These are phyloP conservation scores for Zaprionus ghesquierei DNA, from an alignment of 1,140 invertebrate genomes.

Conservation along the genomic window DNA sequence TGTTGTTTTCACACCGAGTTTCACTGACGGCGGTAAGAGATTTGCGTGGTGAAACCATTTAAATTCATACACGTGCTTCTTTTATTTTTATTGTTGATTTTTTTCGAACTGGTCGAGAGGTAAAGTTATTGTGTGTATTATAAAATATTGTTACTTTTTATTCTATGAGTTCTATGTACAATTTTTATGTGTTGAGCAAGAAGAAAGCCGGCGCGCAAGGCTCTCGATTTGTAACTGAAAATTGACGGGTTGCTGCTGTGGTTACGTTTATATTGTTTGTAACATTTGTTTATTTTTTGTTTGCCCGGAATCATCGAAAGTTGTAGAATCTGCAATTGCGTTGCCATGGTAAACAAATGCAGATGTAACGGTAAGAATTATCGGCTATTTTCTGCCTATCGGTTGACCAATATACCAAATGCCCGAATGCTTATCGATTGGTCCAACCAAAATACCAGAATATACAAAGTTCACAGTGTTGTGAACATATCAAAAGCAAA, in stretches of 20 bases:
- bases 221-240: conserved; percentile 62
- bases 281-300: conserved; percentile 56
- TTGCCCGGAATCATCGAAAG: conserved; percentile 15
- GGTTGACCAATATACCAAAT: neutral
- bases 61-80: conserved; percentile 20
- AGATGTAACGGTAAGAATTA: conserved; percentile 5
- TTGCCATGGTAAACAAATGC: conserved; percentile 18
- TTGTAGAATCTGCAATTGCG: neutral
- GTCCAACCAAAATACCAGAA: neutral
- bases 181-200: neutral
- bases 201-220: conserved; percentile 52
- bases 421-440: neutral
- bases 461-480: no score
- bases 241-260: conserved; percentile 63
- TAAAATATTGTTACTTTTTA: conserved; percentile 3
- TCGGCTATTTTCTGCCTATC: neutral
- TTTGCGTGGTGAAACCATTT: conserved; percentile 71
- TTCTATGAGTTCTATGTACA: conserved; percentile 11
- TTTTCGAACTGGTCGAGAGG: conserved; percentile 3
- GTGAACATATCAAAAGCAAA: no score
- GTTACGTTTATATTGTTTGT: conserved; percentile 63
- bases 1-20: conserved; percentile 30
- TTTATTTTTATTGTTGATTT: conserved; percentile 1
- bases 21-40: conserved; percentile 37
- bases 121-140: conserved; percentile 12